Evolutionary conservation across 2,113 vertebrate genomes (phyloP), one percentile per base, ranked within the genome.

Genomic region (Phalacrocorax aristotelis): DNA sequence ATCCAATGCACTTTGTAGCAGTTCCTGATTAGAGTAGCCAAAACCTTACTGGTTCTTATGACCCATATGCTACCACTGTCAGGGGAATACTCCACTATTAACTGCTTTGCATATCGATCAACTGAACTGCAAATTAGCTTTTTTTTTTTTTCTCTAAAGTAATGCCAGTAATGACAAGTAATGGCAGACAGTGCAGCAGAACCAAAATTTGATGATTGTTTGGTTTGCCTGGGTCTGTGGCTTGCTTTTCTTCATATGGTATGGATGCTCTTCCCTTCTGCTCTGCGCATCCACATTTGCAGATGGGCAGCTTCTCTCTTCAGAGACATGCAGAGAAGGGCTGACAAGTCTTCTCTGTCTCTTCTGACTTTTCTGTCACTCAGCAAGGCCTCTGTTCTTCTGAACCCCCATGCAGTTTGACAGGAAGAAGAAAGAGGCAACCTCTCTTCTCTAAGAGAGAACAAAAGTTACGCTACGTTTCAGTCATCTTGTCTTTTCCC

Each of bases 31-130:
- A 58, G 29, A 40, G 23, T 10, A 81, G 40, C 68, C 46, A 83
- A 81, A 81, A 21, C 27, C 21, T 23, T 42, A 4, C n/a, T 42
- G 20, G 6, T 61, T 70, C 76, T 81, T 69, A 57, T 3, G 64
- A 60, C 36, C 40, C 49, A 14, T 77, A 26, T 38, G 27, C n/a
- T 91, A 7, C 44, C 7, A 3, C 36, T 78, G 23, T 34, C 2
- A 0, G 27, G 30, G 30, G 14, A 72, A 42, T 27, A 54, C 36
- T 70, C 34, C 0, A 3, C 27, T 61, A 5, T 52, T 44, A 48
- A 34, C 58, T 61, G 7, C 48, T 42, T 42, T 72, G 29, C 23
- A 27, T 25, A 46, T 13, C 42, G 54, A 32, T 40, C 40, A 74
- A 6, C 29, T 57, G 34, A 92, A 58, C 51, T 74, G 34, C 25